A percentile compares a stretch with the other conserved stretches of the same genome.
Conservation (phyloP, 2,113 vertebrate genomes). For the Gnathochromis pfefferi region DNA sequence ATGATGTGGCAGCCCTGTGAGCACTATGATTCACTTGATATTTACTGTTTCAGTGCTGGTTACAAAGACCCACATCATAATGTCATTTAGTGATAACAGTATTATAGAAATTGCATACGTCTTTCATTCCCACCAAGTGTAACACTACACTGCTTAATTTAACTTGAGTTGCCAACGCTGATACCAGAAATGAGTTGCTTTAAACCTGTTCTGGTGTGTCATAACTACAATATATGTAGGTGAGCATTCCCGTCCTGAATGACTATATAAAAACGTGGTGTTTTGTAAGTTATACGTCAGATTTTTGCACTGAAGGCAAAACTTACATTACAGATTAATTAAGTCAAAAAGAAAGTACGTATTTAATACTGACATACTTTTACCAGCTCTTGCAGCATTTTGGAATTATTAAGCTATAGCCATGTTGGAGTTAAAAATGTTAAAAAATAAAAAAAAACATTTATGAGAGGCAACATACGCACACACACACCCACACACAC, state of each 20-base stretch:
- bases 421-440: not conserved
- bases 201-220: not conserved
- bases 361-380: not conserved
- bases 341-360: not conserved
- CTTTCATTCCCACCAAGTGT: not conserved
- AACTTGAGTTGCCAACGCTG: not conserved
- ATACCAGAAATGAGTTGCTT: not conserved
- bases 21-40: not conserved
- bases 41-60: not conserved
- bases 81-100: not conserved
- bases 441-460: not conserved
- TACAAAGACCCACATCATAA: not conserved
- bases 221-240: not conserved
- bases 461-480: not conserved
- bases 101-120: not conserved
- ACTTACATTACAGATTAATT: not conserved
- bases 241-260: not conserved
- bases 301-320: not conserved
- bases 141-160: not conserved
- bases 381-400: not conserved
- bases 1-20: not conserved
- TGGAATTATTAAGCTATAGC: not conserved
- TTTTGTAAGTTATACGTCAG: not conserved
- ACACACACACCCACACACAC: not conserved
- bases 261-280: not conserved